Conservation (phyloP, 2,797 vertebrate species). For the Lacerta agilis region DNA sequence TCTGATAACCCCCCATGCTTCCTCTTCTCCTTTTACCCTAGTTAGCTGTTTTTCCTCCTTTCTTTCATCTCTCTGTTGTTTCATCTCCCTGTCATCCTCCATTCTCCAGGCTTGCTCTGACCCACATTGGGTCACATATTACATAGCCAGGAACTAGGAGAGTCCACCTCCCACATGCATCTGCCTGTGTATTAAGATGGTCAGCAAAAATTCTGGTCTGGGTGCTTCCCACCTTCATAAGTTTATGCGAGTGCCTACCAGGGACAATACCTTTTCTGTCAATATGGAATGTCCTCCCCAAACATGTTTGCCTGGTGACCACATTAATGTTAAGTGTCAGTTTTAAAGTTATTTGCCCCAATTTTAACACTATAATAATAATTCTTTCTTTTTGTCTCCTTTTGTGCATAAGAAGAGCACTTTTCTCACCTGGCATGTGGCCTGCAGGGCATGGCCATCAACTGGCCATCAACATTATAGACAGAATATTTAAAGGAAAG, state of each 20-base stretch:
- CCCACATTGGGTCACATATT: background rate
- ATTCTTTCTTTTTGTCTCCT: too few relatives aligned
- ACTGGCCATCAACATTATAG: background rate
- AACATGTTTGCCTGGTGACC: background rate
- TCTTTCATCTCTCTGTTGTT: too few relatives aligned
- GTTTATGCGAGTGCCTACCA: background rate
- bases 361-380: background rate
- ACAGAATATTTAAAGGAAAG: background rate
- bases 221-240: background rate
- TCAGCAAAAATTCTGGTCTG: background rate
- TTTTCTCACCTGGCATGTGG: background rate
- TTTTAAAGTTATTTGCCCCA: background rate
- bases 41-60: too few relatives aligned
- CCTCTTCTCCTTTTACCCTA: too few relatives aligned
- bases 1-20: too few relatives aligned
- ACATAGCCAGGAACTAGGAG: too few relatives aligned
- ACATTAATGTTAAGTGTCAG: background rate
- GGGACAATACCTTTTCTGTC: background rate
- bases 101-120: too few relatives aligned
- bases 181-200: background rate
- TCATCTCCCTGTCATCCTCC: too few relatives aligned
- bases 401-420: too few relatives aligned
- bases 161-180: too few relatives aligned
- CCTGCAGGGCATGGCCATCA: background rate
- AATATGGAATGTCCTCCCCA: background rate